Percentiles rank a stretch among this genome's conserved stretches.
Evolutionary conservation across 2,888 invertebrate species (phyloP).

Genomic region (Eulithis prunata): DNA sequence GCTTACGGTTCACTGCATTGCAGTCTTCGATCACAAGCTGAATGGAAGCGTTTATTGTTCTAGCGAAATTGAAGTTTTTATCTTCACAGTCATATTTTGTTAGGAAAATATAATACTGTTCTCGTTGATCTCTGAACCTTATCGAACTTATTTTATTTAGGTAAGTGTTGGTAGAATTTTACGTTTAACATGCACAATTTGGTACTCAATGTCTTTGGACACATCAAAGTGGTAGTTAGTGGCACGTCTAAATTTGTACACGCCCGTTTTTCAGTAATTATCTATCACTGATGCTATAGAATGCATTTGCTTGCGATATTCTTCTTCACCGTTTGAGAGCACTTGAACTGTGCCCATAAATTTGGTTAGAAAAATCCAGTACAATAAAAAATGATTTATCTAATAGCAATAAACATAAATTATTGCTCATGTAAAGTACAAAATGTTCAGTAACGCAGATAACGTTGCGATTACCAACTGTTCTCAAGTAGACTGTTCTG

Average conservation of each 20-base stretch:
- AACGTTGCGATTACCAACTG: slow-evolving; percentile 28
- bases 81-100: slow-evolving; percentile 11
- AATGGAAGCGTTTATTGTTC: slow-evolving; percentile 28
- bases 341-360: too few relatives aligned
- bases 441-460: slow-evolving; percentile 11
- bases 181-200: too few relatives aligned
- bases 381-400: background rate
- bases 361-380: too few relatives aligned
- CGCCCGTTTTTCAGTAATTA: too few relatives aligned
- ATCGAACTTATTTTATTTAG: too few relatives aligned
- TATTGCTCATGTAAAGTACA: background rate
- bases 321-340: too few relatives aligned
- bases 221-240: too few relatives aligned
- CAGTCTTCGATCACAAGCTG: slow-evolving; percentile 40
- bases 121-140: background rate
- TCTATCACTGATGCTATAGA: too few relatives aligned
- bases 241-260: too few relatives aligned
- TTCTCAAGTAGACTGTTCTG: slow-evolving; percentile 14
- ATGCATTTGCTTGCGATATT: too few relatives aligned
- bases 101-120: background rate
- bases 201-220: too few relatives aligned
- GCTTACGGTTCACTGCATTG: slow-evolving; percentile 47
- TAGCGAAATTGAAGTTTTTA: slow-evolving; percentile 21
- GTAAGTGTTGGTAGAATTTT: too few relatives aligned
- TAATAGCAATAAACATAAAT: slow-evolving; percentile 5